Base-by-base conservation (phyloP, 64 coral and sea anemone species). In the Dendronephthya gigantea region DNA sequence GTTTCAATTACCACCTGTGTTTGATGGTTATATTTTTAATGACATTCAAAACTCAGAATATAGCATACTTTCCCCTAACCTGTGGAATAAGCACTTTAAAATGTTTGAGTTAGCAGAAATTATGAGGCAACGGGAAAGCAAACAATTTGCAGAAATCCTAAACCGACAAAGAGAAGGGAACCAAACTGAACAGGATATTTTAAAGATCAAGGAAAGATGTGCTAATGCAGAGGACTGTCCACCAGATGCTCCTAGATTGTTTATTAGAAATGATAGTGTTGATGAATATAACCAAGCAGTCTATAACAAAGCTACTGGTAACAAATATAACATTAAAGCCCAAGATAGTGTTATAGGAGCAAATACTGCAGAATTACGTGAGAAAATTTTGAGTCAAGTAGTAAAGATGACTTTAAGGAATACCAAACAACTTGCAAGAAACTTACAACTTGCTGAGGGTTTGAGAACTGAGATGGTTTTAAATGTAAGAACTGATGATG, bases 91-190 rank as follows among this genome's bases (percentile, higher is more conserved):
- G n/a, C n/a, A n/a, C n/a, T n/a, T n/a, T n/a, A n/a, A n/a, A n/a
- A n/a, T n/a, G n/a, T n/a, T n/a, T n/a, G n/a, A n/a, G n/a, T n/a
- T n/a, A n/a, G n/a, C n/a, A 32, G 33, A 90, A 90, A 90, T 90
- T 34, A 90, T 90, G 88, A 72, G 89, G 35, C 89, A 90, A 86
- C 85, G 84, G 62, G 84, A 90, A 47, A 90, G 89, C 72, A 86
- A 85, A 40, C 35, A 16, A 39, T 90, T 90, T 86, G 89, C 89
- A 56, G 84, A 90, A 90, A 68, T 86, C 36, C 39, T 90, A 7
- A 90, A 82, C 39, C 50, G 89, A n/a, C 48, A 86, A 40, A 49
- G 84, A 75, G 84, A 90, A 75, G 89, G 89, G 75, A 86, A 82
- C n/a, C 89, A 90, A 35, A 86, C 84, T 28, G 39, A 13, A 30